Evolutionary conservation across 2,888 invertebrate species (phyloP).

Genomic region (Microctonus aethiopoides): DNA sequence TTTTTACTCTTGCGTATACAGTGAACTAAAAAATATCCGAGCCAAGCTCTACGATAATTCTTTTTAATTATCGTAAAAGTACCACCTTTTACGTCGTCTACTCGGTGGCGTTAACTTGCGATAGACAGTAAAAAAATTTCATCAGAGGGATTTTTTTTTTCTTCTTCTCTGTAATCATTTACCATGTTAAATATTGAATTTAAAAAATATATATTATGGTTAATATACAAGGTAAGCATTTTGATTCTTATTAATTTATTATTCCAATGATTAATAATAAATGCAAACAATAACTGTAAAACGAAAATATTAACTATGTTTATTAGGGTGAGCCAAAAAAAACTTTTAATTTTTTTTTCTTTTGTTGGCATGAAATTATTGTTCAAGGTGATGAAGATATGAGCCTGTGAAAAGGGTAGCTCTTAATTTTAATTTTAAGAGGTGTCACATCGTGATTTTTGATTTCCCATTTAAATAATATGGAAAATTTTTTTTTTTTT

Average conservation of each 20-base stretch:
- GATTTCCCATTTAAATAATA: too few relatives aligned
- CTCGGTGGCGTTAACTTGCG: background rate
- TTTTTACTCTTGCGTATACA: background rate
- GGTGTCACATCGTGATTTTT: too few relatives aligned
- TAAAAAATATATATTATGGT: background rate
- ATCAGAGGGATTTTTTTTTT: constrained; percentile 4
- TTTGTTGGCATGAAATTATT: too few relatives aligned
- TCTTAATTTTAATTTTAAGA: too few relatives aligned
- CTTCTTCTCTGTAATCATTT: background rate
- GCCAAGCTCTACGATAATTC: constrained; percentile 24
- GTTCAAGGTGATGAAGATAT: too few relatives aligned
- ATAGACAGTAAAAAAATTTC: constrained; percentile 20
- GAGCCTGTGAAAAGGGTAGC: too few relatives aligned
- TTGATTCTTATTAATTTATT: background rate
- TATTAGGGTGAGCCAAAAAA: too few relatives aligned
- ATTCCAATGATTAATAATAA: too few relatives aligned
- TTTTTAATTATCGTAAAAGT: constrained; percentile 34
- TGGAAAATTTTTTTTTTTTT: too few relatives aligned
- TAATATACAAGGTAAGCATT: background rate
- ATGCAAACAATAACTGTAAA: too few relatives aligned
- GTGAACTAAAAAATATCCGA: constrained; percentile 17
- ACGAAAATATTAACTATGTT: too few relatives aligned
- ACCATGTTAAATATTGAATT: background rate
- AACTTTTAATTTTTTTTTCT: too few relatives aligned
- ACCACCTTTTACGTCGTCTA: constrained; percentile 19